phyloP scores from a whole-genome alignment of 2,797 vertebrate species.

The Hypotaenidia okinawae region DNA sequence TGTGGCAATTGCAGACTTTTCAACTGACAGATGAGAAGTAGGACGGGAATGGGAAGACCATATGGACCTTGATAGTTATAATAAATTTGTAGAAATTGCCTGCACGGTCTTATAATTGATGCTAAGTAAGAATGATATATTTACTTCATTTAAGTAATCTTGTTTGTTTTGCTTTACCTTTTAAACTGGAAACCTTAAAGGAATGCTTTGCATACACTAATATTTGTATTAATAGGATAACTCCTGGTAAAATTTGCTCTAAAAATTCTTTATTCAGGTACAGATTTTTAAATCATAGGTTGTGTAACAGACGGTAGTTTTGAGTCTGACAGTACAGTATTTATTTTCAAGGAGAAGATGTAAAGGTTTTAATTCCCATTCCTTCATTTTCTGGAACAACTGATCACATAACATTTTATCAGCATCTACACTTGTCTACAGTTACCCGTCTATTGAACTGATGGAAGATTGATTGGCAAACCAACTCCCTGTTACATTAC shows the following conservation, averaged over 20 bases:
- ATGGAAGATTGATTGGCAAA: not conserved
- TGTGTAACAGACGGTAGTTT: not conserved
- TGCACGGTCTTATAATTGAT: not conserved
- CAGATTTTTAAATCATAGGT: not conserved
- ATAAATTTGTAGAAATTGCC: not conserved
- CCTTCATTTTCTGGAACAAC: not conserved
- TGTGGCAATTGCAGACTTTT: not conserved
- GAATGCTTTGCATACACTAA: not conserved
- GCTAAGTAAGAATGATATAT: not conserved
- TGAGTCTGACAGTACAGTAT: not conserved
- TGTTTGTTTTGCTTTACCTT: not conserved
- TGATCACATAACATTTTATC: not conserved
- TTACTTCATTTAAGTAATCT: not conserved
- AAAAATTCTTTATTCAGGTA: not conserved
- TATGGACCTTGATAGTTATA: not conserved
- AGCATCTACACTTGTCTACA: not conserved
- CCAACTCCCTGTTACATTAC: not conserved
- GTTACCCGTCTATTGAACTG: not conserved
- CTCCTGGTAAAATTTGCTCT: not conserved
- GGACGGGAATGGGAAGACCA: not conserved
- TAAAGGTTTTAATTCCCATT: not conserved
- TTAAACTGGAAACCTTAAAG: not conserved
- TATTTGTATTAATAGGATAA: not conserved
- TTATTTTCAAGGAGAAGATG: not conserved
- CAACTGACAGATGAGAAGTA: not conserved